Evolutionary conservation across 2,797 vertebrate species (phyloP).

Genomic region (Tragopan temminckii): DNA sequence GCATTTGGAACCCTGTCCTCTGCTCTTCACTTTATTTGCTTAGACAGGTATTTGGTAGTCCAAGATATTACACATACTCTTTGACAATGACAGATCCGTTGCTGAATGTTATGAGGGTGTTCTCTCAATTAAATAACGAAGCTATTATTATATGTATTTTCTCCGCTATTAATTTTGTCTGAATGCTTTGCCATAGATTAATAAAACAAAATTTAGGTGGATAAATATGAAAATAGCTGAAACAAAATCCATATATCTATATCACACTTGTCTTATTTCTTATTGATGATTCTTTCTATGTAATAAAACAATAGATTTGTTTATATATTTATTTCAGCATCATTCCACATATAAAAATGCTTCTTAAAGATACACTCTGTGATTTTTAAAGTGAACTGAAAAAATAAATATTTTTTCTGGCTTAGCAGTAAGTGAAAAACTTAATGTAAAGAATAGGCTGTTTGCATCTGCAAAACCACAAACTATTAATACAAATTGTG

Average conservation of each 20-base stretch:
- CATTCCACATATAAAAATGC: background rate
- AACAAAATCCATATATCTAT: background rate
- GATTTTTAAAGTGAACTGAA: background rate
- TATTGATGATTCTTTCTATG: background rate
- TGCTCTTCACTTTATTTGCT: background rate
- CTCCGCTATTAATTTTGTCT: background rate
- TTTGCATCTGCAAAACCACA: background rate
- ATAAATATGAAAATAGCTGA: background rate
- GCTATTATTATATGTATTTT: background rate
- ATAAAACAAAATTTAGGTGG: background rate
- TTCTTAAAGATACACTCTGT: background rate
- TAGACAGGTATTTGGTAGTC: background rate
- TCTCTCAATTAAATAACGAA: constrained; percentile 25
- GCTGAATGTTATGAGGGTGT: background rate
- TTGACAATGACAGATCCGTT: background rate
- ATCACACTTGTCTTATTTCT: background rate
- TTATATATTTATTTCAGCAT: background rate
- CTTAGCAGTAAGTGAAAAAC: background rate
- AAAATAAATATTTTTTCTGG: background rate
- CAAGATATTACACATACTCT: background rate
- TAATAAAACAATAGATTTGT: background rate
- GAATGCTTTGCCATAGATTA: background rate
- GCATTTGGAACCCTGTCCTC: accelerated
- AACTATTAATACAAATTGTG: constrained; percentile 4
- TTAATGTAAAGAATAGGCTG: background rate